phyloP scores from a whole-genome alignment of 2,113 vertebrate species.

The Labeo rohita region DNA sequence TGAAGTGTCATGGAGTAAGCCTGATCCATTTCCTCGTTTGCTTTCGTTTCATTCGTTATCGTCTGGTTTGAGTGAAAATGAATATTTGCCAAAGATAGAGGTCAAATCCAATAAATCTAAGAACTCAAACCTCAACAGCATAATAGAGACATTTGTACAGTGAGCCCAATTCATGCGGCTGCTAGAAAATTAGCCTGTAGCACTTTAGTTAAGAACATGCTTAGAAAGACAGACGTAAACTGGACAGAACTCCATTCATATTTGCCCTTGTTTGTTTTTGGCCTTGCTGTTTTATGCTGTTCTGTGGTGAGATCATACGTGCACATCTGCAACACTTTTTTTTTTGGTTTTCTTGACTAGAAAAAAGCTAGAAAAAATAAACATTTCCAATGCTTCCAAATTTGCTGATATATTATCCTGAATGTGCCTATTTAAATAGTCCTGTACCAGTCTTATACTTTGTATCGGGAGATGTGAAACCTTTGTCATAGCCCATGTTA shows the following conservation, averaged over 20 bases:
- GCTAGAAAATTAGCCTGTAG: slow-evolving; percentile 66
- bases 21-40: slow-evolving; percentile 34
- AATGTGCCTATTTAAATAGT: slow-evolving; percentile 75
- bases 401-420: slow-evolving; percentile 72
- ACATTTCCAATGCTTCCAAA: slow-evolving; percentile 72
- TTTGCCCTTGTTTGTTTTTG: slow-evolving; percentile 23
- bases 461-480: slow-evolving; percentile 22
- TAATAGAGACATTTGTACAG: slow-evolving; percentile 53
- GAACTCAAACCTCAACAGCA: slow-evolving; percentile 44
- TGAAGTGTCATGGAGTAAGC: slow-evolving; percentile 44
- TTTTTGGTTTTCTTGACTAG: slow-evolving; percentile 62
- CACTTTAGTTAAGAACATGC: slow-evolving; percentile 73
- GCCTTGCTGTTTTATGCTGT: slow-evolving; percentile 55
- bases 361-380: slow-evolving; percentile 26
- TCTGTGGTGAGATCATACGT: slow-evolving; percentile 34
- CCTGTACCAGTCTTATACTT: slow-evolving; percentile 55
- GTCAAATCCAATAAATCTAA: slow-evolving; percentile 54
- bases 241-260: slow-evolving; percentile 25
- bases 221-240: slow-evolving; percentile 27
- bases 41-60: slow-evolving; percentile 38
- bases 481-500: slow-evolving; percentile 15
- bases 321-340: slow-evolving; percentile 52
- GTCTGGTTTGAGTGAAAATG: slow-evolving; percentile 52
- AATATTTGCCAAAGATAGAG: slow-evolving; percentile 71
- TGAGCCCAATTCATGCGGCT: slow-evolving; percentile 51